Evolutionary conservation across 2,888 invertebrate genomes (phyloP).

Genomic region (Trissolcus japonicus): DNA sequence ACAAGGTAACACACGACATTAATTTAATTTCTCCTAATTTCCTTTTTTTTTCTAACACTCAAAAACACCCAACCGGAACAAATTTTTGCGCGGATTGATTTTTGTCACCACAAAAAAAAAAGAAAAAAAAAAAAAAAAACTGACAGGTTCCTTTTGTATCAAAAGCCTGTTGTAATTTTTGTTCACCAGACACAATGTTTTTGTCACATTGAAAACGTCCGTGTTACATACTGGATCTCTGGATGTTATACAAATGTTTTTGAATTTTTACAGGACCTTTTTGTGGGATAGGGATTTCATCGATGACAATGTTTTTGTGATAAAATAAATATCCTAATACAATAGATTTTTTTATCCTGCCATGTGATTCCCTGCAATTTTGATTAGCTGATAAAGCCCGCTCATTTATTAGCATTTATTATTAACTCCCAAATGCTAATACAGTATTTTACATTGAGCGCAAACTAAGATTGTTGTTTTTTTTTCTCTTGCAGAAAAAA

Average conservation of each 20-base stretch:
- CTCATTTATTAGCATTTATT: conserved; percentile 28
- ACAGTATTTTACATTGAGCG: not conserved
- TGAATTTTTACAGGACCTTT: conserved; percentile 7
- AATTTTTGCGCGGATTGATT: too few species aligned
- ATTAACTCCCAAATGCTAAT: conserved; percentile 36
- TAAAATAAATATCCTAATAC: not conserved
- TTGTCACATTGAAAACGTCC: not conserved
- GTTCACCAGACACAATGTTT: not conserved
- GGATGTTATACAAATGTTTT: not conserved
- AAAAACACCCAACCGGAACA: too few species aligned
- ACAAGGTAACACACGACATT: conserved; percentile 70
- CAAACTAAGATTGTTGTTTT: not conserved
- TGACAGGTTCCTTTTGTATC: not conserved
- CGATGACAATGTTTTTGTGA: conserved; percentile 4
- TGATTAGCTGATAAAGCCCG: conserved; percentile 24
- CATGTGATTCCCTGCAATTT: conserved; percentile 13
- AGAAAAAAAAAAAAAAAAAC: too few species aligned
- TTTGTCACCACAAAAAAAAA: too few species aligned
- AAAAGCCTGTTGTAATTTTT: not conserved
- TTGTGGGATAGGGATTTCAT: not conserved
- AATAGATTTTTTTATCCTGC: conserved; percentile 6
- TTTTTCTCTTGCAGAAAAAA: conserved; percentile 85
- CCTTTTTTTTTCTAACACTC: not conserved
- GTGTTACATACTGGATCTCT: not conserved
- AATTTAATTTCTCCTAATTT: conserved; percentile 8